Evolutionary conservation across 2,113 vertebrate genomes (phyloP).

Genomic region (Phycodurus eques): DNA sequence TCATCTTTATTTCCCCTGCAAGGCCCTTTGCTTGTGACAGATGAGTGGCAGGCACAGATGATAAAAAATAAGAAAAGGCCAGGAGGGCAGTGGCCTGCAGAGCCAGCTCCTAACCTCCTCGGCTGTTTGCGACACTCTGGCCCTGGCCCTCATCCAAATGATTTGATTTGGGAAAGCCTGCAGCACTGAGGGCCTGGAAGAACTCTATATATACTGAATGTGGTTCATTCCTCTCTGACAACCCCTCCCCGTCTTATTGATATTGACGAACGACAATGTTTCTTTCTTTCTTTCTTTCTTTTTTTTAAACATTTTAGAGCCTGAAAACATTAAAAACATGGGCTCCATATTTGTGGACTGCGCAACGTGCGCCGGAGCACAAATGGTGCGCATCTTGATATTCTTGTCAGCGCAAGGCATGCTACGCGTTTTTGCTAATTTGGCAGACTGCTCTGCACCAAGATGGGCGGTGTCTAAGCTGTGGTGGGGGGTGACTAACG

Average conservation of each 20-base stretch:
- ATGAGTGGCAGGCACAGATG: slow-evolving; percentile 67
- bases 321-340: no score
- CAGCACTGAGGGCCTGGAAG: slow-evolving; percentile 21
- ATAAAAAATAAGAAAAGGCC: slow-evolving; percentile 62
- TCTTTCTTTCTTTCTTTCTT: no score
- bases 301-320: no score
- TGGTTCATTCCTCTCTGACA: slow-evolving; percentile 54
- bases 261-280: slow-evolving; percentile 52
- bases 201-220: slow-evolving; percentile 24
- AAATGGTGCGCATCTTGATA: no score
- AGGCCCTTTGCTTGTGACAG: slow-evolving; percentile 56
- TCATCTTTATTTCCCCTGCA: neutral
- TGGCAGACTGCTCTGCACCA: no score
- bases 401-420: no score
- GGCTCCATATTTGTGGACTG: no score
- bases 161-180: slow-evolving; percentile 68
- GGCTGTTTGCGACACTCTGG: slow-evolving; percentile 48
- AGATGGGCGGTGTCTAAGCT: no score
- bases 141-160: slow-evolving; percentile 55
- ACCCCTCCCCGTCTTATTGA: slow-evolving; percentile 48
- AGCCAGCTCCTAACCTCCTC: slow-evolving; percentile 55
- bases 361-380: no score
- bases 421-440: no score
- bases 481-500: no score
- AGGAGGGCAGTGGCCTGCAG: slow-evolving; percentile 60